Evolutionary conservation across 2,797 vertebrate genomes (phyloP).

Genomic region (Sciurus carolinensis): DNA sequence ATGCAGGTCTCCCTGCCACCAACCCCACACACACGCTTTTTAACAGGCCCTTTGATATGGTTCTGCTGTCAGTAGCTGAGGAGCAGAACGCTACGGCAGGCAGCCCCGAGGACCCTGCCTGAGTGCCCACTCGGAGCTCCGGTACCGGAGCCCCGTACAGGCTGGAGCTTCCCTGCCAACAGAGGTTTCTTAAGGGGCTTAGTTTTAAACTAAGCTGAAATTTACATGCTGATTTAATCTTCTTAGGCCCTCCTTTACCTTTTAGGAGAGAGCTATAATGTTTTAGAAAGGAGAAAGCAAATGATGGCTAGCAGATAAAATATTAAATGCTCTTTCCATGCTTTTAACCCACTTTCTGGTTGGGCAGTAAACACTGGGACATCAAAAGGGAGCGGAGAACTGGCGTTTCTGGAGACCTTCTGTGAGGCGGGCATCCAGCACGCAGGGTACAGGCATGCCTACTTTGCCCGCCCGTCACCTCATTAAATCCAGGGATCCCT

Average conservation of each 20-base stretch:
- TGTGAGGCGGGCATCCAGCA: background rate
- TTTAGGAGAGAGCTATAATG: constrained; percentile 59
- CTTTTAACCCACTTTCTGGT: constrained; percentile 54
- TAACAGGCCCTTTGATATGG: background rate
- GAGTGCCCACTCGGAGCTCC: background rate
- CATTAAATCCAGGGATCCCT: background rate
- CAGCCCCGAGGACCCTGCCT: background rate
- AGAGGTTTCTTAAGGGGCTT: constrained; percentile 76
- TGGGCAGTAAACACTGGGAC: background rate
- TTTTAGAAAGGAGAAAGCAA: constrained; percentile 68
- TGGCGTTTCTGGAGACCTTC: background rate
- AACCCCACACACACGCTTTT: background rate
- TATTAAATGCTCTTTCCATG: constrained; percentile 55
- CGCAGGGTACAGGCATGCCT: background rate
- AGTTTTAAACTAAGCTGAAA: constrained; percentile 74
- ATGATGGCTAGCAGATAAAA: constrained; percentile 61
- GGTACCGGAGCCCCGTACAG: background rate
- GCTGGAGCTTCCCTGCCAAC: constrained; percentile 71
- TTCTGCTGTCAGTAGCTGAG: background rate
- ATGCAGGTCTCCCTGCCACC: background rate
- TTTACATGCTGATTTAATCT: constrained; percentile 71
- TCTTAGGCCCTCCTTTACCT: constrained; percentile 77
- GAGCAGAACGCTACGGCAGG: background rate
- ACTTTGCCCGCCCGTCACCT: background rate
- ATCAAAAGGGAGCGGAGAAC: background rate